Percentiles rank a stretch among this genome's conserved stretches.
Evolutionary conservation across 2,888 invertebrate genomes (phyloP).

Genomic region (Cotesia congregata): DNA sequence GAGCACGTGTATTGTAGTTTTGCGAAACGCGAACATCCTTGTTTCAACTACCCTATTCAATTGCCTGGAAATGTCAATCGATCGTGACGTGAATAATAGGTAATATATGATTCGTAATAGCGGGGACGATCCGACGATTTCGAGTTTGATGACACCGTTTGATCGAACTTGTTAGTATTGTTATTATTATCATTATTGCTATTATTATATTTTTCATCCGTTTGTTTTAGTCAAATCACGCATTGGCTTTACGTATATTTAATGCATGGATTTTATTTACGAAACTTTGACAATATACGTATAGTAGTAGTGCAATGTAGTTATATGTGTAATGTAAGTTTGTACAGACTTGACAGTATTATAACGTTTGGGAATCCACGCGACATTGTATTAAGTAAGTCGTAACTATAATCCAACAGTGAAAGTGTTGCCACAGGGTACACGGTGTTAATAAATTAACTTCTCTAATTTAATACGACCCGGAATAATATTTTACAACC

Average conservation of each 20-base stretch:
- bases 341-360: background rate
- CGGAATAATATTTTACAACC: background rate
- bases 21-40: constrained; percentile 25
- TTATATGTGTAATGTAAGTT: background rate
- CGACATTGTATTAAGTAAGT: background rate
- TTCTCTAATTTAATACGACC: background rate
- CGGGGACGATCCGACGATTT: background rate
- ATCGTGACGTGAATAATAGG: constrained; percentile 25
- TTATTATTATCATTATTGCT: too few relatives aligned
- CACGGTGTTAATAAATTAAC: background rate
- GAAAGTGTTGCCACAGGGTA: background rate
- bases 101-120: constrained; percentile 14
- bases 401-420: background rate
- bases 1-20: constrained; percentile 9
- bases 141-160: constrained; percentile 24
- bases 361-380: background rate
- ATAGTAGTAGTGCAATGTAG: too few relatives aligned
- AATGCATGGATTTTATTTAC: constrained; percentile 18
- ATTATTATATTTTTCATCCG: constrained; percentile 4
- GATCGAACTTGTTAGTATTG: constrained; percentile 1
- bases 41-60: constrained; percentile 14
- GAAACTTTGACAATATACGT: constrained; percentile 5
- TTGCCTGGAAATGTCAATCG: constrained; percentile 28
- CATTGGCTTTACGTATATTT: background rate
- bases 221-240: constrained; percentile 20